Conservation (phyloP, 2,797 vertebrate genomes). For the Malacoraja senta region DNA sequence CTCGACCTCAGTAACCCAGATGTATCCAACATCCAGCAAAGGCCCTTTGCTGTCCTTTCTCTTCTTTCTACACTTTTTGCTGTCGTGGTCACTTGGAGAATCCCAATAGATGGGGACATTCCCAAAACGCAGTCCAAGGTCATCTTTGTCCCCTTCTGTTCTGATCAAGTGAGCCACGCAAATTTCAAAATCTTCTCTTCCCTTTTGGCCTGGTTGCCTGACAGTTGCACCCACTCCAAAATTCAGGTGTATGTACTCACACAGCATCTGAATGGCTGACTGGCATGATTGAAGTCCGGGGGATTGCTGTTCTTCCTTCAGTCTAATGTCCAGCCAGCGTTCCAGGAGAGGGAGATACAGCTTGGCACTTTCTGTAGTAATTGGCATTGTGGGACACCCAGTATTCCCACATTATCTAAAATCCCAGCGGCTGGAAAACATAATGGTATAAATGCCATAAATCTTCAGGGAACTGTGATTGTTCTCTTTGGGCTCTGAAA, state of each 20-base stretch:
- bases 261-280: slow-evolving; percentile 79
- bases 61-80: slow-evolving; percentile 64
- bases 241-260: slow-evolving; percentile 88
- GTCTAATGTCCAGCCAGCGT: slow-evolving; percentile 71
- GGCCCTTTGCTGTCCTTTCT: slow-evolving; percentile 70
- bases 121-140: slow-evolving; percentile 85
- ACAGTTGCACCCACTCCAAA: slow-evolving; percentile 65
- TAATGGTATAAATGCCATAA: neutral
- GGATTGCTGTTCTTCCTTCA: slow-evolving; percentile 52
- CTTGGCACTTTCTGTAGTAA: slow-evolving; percentile 86
- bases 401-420: slow-evolving; percentile 60
- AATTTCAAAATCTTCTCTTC: slow-evolving; percentile 69
- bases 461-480: neutral
- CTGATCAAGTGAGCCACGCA: slow-evolving; percentile 73
- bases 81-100: slow-evolving; percentile 74
- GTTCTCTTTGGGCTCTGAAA: neutral
- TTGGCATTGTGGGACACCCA: slow-evolving; percentile 73
- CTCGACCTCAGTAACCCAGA: slow-evolving; percentile 92
- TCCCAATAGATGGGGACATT: slow-evolving; percentile 92
- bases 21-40: slow-evolving; percentile 81
- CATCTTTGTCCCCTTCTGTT: slow-evolving; percentile 57
- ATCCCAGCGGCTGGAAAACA: neutral
- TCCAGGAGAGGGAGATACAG: slow-evolving; percentile 78
- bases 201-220: slow-evolving; percentile 45
- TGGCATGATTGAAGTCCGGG: slow-evolving; percentile 63